phyloP scores from a whole-genome alignment of 2,888 invertebrate species.

The Lepidocyrtinus sp. region DNA sequence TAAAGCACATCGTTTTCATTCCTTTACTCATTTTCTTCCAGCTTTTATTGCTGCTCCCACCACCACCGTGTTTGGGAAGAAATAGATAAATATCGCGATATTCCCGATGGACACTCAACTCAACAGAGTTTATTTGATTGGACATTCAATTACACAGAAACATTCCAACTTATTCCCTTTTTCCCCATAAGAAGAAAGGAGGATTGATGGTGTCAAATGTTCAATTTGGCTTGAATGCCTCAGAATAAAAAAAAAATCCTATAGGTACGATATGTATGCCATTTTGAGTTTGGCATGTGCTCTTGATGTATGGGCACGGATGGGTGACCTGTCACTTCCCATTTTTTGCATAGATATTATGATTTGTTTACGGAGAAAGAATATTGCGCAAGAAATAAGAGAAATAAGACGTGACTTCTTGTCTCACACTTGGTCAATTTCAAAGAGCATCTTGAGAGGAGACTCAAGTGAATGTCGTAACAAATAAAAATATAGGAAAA shows the following conservation, averaged over 20 bases:
- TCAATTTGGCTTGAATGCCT: conserved; percentile 2
- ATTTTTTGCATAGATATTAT: background rate
- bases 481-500: background rate
- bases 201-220: conserved; percentile 37
- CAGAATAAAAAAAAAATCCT: background rate
- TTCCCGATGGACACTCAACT: conserved; percentile 19
- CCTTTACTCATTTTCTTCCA: background rate
- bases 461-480: background rate
- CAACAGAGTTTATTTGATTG: conserved; percentile 39
- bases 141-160: conserved; percentile 47
- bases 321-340: background rate
- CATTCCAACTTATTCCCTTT: conserved; percentile 23
- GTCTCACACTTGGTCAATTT: background rate
- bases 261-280: background rate
- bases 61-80: background rate
- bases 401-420: background rate
- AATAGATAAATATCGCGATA: background rate
- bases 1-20: conserved; percentile 7
- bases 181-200: conserved; percentile 2
- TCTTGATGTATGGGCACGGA: background rate
- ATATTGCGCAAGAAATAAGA: background rate
- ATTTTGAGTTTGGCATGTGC: background rate
- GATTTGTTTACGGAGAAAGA: background rate
- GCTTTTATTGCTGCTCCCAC: conserved; percentile 32
- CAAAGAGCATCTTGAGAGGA: background rate